These are phyloP conservation scores for Syngnathoides biaculeatus DNA, from an alignment of 2,113 vertebrate species.

Conservation along the genomic window DNA sequence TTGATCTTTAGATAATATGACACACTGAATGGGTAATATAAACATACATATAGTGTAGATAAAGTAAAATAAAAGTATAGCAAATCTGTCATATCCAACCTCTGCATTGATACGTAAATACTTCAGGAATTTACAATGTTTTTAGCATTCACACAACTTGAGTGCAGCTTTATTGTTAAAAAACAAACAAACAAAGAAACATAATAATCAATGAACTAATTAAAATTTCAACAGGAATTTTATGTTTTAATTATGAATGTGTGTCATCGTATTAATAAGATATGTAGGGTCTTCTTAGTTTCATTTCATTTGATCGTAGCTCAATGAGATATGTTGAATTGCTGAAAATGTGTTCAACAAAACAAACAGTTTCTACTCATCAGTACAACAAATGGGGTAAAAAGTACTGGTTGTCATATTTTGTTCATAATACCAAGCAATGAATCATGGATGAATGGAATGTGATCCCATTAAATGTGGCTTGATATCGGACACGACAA, in stretches of 20 bases:
- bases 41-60: constrained; percentile 37
- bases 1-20: constrained; percentile 45
- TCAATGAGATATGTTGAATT: not conserved
- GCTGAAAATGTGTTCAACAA: not conserved
- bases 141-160: constrained; percentile 23
- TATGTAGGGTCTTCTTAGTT: not conserved
- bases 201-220: constrained; percentile 3
- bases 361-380: not conserved
- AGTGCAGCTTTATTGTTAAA: constrained; percentile 7
- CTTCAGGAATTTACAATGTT: constrained; percentile 37
- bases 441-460: not conserved
- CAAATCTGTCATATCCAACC: constrained; percentile 36
- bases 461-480: not conserved
- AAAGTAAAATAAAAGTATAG: constrained; percentile 48
- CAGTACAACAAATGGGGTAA: not conserved
- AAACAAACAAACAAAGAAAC: not conserved
- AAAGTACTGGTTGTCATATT: not conserved
- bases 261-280: not conserved
- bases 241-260: not conserved
- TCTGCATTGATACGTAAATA: constrained; percentile 44
- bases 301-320: not conserved
- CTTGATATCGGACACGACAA: not conserved
- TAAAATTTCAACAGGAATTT: not conserved
- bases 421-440: not conserved
- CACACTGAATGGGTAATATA: constrained; percentile 31